phyloP scores from a whole-genome alignment of 2,113 vertebrate species.

The Motacilla alba region DNA sequence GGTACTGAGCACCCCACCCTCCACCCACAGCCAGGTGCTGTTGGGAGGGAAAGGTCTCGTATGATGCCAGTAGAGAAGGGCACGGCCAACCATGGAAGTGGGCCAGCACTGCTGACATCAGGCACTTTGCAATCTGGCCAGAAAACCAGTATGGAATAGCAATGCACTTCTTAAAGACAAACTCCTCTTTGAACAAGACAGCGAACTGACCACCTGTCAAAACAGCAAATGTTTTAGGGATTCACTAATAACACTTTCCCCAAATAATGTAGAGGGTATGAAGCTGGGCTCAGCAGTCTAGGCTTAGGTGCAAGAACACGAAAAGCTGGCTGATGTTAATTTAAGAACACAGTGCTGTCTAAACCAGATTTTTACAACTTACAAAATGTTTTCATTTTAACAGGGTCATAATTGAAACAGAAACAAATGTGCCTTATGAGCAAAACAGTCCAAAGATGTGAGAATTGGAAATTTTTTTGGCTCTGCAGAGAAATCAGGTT shows the following conservation, averaged over 20 bases:
- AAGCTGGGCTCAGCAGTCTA: background rate
- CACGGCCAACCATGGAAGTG: background rate
- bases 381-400: conserved; percentile 8
- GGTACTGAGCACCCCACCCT: background rate
- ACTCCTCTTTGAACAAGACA: background rate
- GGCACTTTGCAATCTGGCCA: background rate
- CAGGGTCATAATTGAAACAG: background rate
- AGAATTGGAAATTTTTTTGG: background rate
- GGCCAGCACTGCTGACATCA: background rate
- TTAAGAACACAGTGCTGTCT: background rate
- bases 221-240: background rate
- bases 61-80: background rate
- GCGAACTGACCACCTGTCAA: background rate
- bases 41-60: background rate
- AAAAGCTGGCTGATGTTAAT: background rate
- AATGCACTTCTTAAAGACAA: background rate
- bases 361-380: conserved; percentile 10
- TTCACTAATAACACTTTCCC: background rate
- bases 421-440: background rate
- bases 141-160: background rate
- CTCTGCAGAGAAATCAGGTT: background rate
- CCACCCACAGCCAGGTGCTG: rapidly evolving
- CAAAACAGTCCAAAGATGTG: background rate
- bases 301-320: background rate
- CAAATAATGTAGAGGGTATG: background rate